Evolutionary conservation across 2,888 invertebrate species (phyloP), one percentile per base, ranked within the genome.

Genomic region (Chrysolina americana): DNA sequence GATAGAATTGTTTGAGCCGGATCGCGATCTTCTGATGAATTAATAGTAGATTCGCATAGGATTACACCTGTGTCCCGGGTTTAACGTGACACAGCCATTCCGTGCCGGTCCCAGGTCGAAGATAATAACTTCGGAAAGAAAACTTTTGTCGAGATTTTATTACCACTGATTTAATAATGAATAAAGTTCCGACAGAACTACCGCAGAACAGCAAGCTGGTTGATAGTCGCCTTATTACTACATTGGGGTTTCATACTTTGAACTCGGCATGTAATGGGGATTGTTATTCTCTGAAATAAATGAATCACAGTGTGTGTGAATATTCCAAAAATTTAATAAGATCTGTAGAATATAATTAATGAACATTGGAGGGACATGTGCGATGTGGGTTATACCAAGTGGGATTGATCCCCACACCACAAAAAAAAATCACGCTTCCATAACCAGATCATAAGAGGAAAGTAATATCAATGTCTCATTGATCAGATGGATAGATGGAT

Each of bases 21-120:
- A 9, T 59, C 59, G 36, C 36, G 59, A 59, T 59, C 59, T 59
- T 10, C 2, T 59, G n/a, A 28, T 28, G 59, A 59, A 23, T 17
- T 53, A 53, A 53, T 53, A 21, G 53, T 53, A 53, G 53, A 53
- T 59, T 59, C 36, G 36, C 36, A 23, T n/a, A 59, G 59, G 59
- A 59, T 59, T 59, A 36, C 28, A 59, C 59, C 59, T 59, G 59
- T 59, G 59, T 10, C n/a, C 23, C n/a, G 59, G 59, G 10, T 28
- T 59, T 13, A 59, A 59, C 36, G 59, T 36, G 28, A 59, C 59
- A 59, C n/a, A 6, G 59, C 15, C 23, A 36, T 36, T 28, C 23
- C 21, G 21, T 53, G 17, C 59, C 28, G 6, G 23, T 28, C 15
- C 3, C 59, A 59, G 2, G 13, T 21, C 36, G n/a, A 59, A 36